Conservation (phyloP, 1,140 invertebrate genomes). For the Zaprionus taronus region DNA sequence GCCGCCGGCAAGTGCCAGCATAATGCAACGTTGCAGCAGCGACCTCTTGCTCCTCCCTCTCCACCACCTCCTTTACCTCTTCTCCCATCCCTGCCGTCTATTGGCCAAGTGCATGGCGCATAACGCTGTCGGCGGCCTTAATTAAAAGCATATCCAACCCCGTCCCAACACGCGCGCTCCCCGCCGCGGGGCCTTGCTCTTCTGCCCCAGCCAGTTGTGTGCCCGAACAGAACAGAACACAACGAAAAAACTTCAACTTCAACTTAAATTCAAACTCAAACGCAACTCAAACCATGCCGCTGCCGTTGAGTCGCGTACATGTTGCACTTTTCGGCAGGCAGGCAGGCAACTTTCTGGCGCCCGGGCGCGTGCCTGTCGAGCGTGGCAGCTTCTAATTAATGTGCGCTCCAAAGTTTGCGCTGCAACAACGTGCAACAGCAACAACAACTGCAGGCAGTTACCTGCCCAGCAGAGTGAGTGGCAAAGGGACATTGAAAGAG, state of each 20-base stretch:
- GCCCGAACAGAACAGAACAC: background rate
- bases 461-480: background rate
- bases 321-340: slow-evolving; percentile 59
- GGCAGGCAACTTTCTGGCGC: slow-evolving; percentile 61
- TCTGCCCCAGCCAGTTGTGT: slow-evolving; percentile 4
- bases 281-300: slow-evolving; percentile 25
- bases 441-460: slow-evolving; percentile 12
- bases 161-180: slow-evolving; percentile 6
- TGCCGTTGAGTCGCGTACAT: slow-evolving; percentile 27
- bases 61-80: background rate
- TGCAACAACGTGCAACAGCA: slow-evolving; percentile 22
- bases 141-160: slow-evolving; percentile 64
- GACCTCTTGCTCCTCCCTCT: background rate
- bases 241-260: slow-evolving; percentile 43
- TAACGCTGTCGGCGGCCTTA: slow-evolving; percentile 61
- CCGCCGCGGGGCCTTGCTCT: slow-evolving; percentile 12
- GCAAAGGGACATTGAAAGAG: background rate
- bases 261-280: slow-evolving; percentile 60
- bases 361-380: slow-evolving; percentile 64
- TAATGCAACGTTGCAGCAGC: slow-evolving; percentile 35
- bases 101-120: slow-evolving; percentile 39
- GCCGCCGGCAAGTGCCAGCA: slow-evolving; percentile 52
- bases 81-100: background rate
- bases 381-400: slow-evolving; percentile 81
- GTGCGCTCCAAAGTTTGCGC: slow-evolving; percentile 60